Conservation (phyloP, 2,888 invertebrate genomes). For the Eutolmus rufibarbis region DNA sequence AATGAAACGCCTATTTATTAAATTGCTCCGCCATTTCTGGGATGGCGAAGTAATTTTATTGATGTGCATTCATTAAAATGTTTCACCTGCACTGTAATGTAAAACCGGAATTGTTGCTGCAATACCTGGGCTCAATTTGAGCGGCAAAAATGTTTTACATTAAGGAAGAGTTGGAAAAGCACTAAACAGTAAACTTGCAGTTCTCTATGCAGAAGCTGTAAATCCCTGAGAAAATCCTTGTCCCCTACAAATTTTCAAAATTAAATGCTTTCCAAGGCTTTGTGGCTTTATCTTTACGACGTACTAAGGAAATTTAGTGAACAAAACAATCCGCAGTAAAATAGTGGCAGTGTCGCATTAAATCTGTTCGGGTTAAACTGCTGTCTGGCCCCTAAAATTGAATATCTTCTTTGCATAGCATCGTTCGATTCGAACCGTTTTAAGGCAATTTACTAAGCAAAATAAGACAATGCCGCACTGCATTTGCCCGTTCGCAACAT, state of each 20-base stretch:
- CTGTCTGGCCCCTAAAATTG: neutral
- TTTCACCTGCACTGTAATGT: neutral
- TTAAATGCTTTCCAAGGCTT: conserved; percentile 17
- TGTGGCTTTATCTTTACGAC: conserved; percentile 24
- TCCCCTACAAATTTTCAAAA: neutral
- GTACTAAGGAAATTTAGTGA: neutral
- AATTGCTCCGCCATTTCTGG: neutral
- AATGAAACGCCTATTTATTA: conserved; percentile 10
- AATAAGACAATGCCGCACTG: neutral
- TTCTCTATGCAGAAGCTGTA: neutral
- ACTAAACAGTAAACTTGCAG: neutral
- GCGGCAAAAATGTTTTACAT: neutral
- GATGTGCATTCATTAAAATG: neutral
- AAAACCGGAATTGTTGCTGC: neutral
- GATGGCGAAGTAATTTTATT: neutral
- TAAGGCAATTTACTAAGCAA: neutral
- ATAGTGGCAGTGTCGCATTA: conserved; percentile 15
- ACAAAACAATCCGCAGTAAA: conserved; percentile 8
- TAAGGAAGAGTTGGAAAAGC: neutral
- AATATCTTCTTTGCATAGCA: neutral
- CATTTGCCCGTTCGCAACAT: neutral
- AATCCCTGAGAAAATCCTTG: neutral
- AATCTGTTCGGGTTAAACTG: neutral
- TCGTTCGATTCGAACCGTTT: neutral
- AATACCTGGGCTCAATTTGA: neutral